A percentile compares a stretch with the other conserved stretches of the same genome.
Evolutionary conservation across 1,140 invertebrate species (phyloP).

Genomic region (Ceratosolen solmsi): DNA sequence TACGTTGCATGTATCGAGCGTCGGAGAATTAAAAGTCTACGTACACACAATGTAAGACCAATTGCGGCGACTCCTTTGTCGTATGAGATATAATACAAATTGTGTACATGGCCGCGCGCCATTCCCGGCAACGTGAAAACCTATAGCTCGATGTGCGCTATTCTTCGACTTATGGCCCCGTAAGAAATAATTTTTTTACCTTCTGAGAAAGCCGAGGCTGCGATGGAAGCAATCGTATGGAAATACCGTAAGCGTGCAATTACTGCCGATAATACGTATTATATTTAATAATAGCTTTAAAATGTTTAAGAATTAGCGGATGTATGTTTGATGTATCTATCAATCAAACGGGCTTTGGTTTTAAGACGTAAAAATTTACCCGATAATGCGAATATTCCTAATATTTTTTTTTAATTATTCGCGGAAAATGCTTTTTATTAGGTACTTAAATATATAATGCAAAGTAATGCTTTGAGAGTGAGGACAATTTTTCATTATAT

Average conservation of each 20-base stretch:
- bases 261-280: slow-evolving; percentile 20
- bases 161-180: not conserved
- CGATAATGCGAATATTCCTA: not conserved
- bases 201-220: not conserved
- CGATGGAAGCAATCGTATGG: slow-evolving; percentile 1
- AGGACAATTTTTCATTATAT: too few relatives aligned
- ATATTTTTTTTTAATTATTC: too few relatives aligned
- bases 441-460: too few relatives aligned
- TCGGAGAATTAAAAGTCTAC: not conserved
- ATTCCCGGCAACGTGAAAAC: not conserved
- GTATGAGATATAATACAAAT: not conserved
- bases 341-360: not conserved
- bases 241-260: slow-evolving; percentile 6
- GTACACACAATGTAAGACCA: not conserved
- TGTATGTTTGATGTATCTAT: slow-evolving; percentile 14
- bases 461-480: too few relatives aligned
- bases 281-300: slow-evolving; percentile 25
- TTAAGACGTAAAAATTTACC: not conserved
- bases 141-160: not conserved
- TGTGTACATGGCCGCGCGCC: not conserved
- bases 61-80: slow-evolving; percentile 22
- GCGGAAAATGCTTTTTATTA: not conserved
- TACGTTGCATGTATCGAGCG: not conserved
- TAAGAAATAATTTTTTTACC: slow-evolving; percentile 1
- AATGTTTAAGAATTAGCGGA: not conserved